Conservation (phyloP, 2,113 vertebrate species). For the Pygoscelis adeliae region DNA sequence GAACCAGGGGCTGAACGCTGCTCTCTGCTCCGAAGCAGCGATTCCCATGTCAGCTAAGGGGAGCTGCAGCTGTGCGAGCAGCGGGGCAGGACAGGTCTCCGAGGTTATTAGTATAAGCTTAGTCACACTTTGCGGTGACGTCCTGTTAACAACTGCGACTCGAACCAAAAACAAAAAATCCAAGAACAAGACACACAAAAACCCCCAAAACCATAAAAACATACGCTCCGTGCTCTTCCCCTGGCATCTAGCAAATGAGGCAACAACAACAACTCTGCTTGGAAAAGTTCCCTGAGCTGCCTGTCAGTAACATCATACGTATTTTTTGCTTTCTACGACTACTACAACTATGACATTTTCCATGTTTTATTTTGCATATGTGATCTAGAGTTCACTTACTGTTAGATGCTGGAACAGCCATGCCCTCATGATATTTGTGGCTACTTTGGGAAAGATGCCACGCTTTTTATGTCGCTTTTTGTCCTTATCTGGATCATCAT, state of each 20-base stretch:
- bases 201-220: neutral
- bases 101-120: neutral
- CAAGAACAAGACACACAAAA: slow-evolving; percentile 43
- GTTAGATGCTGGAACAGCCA: slow-evolving; percentile 99
- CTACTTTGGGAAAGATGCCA: slow-evolving; percentile 99
- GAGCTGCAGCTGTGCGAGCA: neutral
- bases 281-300: slow-evolving; percentile 24
- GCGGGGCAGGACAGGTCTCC: neutral
- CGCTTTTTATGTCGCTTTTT: slow-evolving; percentile 99
- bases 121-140: slow-evolving; percentile 23
- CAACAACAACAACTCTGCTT: slow-evolving; percentile 6
- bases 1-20: neutral
- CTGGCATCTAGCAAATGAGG: slow-evolving; percentile 32
- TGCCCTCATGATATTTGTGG: slow-evolving; percentile 99
- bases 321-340: slow-evolving; percentile 48
- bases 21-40: neutral
- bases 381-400: slow-evolving; percentile 88
- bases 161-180: neutral
- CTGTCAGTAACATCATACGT: slow-evolving; percentile 27
- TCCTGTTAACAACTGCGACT: neutral
- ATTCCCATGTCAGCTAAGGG: neutral
- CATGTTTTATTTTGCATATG: slow-evolving; percentile 78
- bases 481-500: slow-evolving; percentile 99
- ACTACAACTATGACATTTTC: slow-evolving; percentile 74
- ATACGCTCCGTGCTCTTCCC: neutral